Evolutionary conservation across 2,888 invertebrate genomes (phyloP).

Genomic region (Tupiocoris notatus): DNA sequence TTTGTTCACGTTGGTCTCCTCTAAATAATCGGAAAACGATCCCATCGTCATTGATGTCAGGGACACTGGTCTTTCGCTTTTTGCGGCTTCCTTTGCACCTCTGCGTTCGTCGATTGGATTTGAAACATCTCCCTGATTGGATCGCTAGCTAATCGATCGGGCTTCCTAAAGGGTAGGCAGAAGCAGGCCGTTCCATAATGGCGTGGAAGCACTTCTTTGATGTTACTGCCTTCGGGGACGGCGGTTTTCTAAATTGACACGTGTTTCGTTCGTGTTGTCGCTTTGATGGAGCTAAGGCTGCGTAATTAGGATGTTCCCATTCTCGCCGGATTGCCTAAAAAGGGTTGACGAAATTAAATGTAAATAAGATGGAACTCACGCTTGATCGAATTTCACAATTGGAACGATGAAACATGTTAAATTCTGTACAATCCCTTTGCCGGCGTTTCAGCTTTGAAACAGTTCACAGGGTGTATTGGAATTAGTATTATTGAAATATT

Average conservation of each 20-base stretch:
- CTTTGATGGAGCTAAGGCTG: neutral
- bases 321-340: neutral
- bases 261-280: neutral
- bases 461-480: too few species aligned
- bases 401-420: too few species aligned
- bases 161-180: neutral
- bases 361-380: neutral
- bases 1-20: too few species aligned
- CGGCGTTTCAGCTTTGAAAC: too few species aligned
- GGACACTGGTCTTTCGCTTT: neutral
- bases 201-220: neutral
- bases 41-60: too few species aligned
- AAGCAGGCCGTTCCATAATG: neutral
- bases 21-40: too few species aligned
- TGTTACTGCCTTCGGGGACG: neutral
- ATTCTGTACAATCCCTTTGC: too few species aligned
- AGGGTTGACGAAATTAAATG: neutral
- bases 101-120: neutral
- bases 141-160: neutral
- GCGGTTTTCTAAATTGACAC: neutral
- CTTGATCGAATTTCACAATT: too few species aligned
- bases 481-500: too few species aligned
- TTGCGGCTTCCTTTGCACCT: neutral
- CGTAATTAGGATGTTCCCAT: neutral
- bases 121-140: neutral